Evolutionary conservation across 2,888 invertebrate genomes (phyloP).

Genomic region (Lapara coniferarum): DNA sequence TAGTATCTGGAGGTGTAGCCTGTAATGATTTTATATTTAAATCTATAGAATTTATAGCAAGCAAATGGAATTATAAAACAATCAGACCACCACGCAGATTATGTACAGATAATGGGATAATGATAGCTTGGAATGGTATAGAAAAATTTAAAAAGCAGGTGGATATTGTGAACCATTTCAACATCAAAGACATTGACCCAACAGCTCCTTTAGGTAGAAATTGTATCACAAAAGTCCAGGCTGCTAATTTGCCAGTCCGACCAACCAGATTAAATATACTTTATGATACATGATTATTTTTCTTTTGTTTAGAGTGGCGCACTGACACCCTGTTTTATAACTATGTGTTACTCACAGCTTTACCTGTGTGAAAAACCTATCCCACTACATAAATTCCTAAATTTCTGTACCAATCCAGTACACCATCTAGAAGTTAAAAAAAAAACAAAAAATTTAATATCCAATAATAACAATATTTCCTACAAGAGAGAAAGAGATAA

Average conservation of each 20-base stretch:
- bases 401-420: too few species aligned
- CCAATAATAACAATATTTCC: too few species aligned
- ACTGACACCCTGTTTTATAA: too few species aligned
- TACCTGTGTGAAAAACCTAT: too few species aligned
- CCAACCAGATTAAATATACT: slow-evolving; percentile 61
- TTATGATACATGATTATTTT: slow-evolving; percentile 23
- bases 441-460: too few species aligned
- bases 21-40: slow-evolving; percentile 92
- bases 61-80: slow-evolving; percentile 85
- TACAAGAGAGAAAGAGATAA: too few species aligned
- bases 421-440: too few species aligned
- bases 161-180: slow-evolving; percentile 73
- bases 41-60: slow-evolving; percentile 87
- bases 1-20: slow-evolving; percentile 98
- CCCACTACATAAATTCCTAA: too few species aligned
- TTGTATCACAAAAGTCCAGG: slow-evolving; percentile 81
- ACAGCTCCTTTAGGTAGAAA: slow-evolving; percentile 86
- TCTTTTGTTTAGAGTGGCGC: slow-evolving; percentile 11
- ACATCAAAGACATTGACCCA: slow-evolving; percentile 84
- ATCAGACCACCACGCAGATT: slow-evolving; percentile 91
- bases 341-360: too few species aligned
- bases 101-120: slow-evolving; percentile 99
- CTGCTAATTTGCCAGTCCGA: slow-evolving; percentile 76
- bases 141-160: slow-evolving; percentile 84
- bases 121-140: slow-evolving; percentile 99